These are phyloP conservation scores for Labeo calbasu DNA, from an alignment of 2,797 vertebrate genomes.

Conservation along the genomic window DNA sequence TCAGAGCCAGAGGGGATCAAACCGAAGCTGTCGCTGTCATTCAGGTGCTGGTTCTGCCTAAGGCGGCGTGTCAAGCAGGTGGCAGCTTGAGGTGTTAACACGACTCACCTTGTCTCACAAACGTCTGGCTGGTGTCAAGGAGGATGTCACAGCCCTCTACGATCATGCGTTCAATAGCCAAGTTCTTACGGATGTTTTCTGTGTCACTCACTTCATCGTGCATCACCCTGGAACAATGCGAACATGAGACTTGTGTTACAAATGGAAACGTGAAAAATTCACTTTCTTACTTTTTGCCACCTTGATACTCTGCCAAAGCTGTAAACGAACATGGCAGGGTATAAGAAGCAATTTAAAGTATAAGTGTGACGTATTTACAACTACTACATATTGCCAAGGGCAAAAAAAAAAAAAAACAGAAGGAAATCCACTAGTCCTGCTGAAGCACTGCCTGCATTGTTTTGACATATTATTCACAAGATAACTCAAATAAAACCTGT, in stretches of 20 bases:
- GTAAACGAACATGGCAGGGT: conserved; percentile 1
- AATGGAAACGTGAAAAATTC: neutral
- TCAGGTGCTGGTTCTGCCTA: conserved; percentile 24
- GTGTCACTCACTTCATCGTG: conserved; percentile 99
- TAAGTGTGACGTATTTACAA: neutral
- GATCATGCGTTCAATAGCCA: conserved; percentile 97
- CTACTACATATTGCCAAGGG: neutral
- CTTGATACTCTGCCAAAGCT: neutral
- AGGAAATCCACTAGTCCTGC: neutral
- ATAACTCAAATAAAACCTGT: neutral
- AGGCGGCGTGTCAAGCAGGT: conserved; percentile 47
- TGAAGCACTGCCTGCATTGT: neutral
- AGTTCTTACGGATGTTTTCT: conserved; percentile 97
- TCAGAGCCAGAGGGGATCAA: conserved; percentile 26
- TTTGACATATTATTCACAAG: neutral
- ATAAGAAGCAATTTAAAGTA: conserved; percentile 1
- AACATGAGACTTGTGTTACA: conserved; percentile 17
- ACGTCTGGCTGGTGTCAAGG: conserved; percentile 97
- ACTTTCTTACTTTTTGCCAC: neutral
- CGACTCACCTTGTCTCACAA: conserved; percentile 94
- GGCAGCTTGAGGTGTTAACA: conserved; percentile 2
- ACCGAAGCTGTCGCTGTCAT: neutral
- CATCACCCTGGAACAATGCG: conserved; percentile 85
- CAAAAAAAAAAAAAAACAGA: neutral
- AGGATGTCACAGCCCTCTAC: conserved; percentile 98